Base-by-base conservation (phyloP, 2,888 invertebrate species). In the Diadegma fenestrale region DNA sequence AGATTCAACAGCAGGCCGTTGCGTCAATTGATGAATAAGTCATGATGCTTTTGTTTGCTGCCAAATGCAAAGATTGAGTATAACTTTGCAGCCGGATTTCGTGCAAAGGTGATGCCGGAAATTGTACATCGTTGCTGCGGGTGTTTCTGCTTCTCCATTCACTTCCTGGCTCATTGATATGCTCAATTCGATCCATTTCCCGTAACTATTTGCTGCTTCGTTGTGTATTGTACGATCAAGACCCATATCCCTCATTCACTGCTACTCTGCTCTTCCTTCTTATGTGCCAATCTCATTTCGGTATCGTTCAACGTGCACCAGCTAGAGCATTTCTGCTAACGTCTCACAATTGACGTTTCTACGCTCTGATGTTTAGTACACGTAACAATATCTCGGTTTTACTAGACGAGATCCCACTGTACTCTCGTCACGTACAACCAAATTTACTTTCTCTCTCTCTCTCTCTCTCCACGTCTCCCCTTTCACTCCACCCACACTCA, bases 401-500 rank as follows among this genome's bases (percentile, higher is more conserved):
- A 37, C 66, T 41, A 45, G 37, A 58, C 45, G n/a, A 68, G 63
- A 48, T 58, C 54, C 63, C 58, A 33, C 54, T 22, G 63, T 64
- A 80, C 63, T 51, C 75, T 33, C 63, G 64, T 80, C 90, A 89
- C 89, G 87, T 89, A 88, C 84, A 87, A 80, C 82, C 85, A 84
- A 90, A 90, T 90, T 87, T 88, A 88, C 90, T 90, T 90, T 87
- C 89, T 81, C 87, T 71, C 80, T 88, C 80, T 77, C 22, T 17
- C 75, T 81, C 87, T 71, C 80, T 88, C 80, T 77, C 22, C 10
- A 63, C 45, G 19, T 10, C 37, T 30, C 41, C 41, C 48, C 19
- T 41, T 19, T n/a, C 51, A 12, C 43, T 26, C 12, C 66, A 64
- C 30, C 77, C 19, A n/a, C 58, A 6, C 22, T 58, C 68, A 19